Evolutionary conservation across 2,888 invertebrate species (phyloP).

Genomic region (Drosophila pseudotakahashii): DNA sequence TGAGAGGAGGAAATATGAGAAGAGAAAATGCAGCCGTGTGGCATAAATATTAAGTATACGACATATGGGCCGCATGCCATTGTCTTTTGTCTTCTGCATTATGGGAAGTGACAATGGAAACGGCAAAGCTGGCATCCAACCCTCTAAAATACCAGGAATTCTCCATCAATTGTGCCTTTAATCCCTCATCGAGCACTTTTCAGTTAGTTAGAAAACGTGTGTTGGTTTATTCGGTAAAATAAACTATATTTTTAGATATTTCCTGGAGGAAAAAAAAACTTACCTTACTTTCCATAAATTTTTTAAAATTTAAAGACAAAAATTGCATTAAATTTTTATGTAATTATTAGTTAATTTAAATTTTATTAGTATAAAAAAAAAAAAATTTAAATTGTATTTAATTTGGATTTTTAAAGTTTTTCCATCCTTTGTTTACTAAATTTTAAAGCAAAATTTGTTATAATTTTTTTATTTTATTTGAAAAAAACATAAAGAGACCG

Average conservation of each 20-base stretch:
- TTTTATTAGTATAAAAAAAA: too few species aligned
- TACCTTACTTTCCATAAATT: neutral
- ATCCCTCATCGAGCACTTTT: neutral
- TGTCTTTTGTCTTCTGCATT: slow-evolving; percentile 3
- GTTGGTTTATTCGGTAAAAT: neutral
- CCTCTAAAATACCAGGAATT: neutral
- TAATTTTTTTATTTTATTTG: too few species aligned
- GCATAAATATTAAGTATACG: slow-evolving; percentile 31
- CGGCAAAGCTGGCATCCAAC: too few species aligned
- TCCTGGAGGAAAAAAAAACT: neutral
- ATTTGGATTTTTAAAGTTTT: too few species aligned
- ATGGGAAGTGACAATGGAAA: slow-evolving; percentile 5
- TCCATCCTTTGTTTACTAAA: too few species aligned
- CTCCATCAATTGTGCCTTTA: neutral
- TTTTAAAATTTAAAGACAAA: too few species aligned
- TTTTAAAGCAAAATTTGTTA: too few species aligned
- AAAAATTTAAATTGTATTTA: too few species aligned
- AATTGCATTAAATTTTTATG: too few species aligned
- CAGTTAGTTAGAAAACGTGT: too few species aligned
- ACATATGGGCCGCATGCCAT: neutral
- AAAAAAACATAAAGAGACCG: too few species aligned
- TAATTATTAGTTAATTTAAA: neutral
- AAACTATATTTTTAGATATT: neutral
- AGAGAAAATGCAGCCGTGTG: slow-evolving; percentile 12
- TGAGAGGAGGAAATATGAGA: neutral